Conservation (phyloP, 2,888 invertebrate genomes). For the Celastrina argiolus region DNA sequence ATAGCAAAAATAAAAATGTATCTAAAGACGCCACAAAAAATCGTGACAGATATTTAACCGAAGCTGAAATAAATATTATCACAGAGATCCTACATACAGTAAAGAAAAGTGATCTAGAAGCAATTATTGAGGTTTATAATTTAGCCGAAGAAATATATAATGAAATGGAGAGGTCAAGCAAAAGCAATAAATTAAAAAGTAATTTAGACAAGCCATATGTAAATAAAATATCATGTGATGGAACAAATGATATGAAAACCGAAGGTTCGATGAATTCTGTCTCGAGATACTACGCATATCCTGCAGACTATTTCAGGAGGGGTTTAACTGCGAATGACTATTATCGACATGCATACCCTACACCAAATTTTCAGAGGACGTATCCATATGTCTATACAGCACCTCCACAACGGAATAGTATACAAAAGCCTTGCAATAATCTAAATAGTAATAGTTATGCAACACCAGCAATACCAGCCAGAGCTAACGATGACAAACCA, state of each 20-base stretch:
- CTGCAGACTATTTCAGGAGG: conserved; percentile 41
- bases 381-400: conserved; percentile 46
- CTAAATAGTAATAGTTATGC: conserved; percentile 28
- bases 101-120: conserved; percentile 65
- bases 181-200: conserved; percentile 26
- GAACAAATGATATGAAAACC: conserved; percentile 37
- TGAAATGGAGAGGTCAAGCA: conserved; percentile 49
- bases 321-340: conserved; percentile 41
- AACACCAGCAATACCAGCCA: conserved; percentile 26
- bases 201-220: conserved; percentile 14
- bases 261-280: conserved; percentile 35
- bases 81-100: conserved; percentile 54
- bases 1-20: conserved; percentile 28
- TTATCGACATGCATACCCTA: conserved; percentile 48
- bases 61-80: conserved; percentile 56
- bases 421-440: conserved; percentile 31
- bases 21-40: conserved; percentile 26
- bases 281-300: conserved; percentile 29
- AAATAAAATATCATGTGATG: conserved; percentile 25
- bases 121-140: conserved; percentile 63
- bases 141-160: conserved; percentile 65
- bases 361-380: conserved; percentile 48
- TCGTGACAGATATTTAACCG: conserved; percentile 55
- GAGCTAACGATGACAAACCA: neutral
- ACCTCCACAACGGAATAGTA: conserved; percentile 22